Percentiles rank a stretch among this genome's conserved stretches.
phyloP scores from a whole-genome alignment of 2,888 invertebrate genomes.

The Drosophila eohydei region DNA sequence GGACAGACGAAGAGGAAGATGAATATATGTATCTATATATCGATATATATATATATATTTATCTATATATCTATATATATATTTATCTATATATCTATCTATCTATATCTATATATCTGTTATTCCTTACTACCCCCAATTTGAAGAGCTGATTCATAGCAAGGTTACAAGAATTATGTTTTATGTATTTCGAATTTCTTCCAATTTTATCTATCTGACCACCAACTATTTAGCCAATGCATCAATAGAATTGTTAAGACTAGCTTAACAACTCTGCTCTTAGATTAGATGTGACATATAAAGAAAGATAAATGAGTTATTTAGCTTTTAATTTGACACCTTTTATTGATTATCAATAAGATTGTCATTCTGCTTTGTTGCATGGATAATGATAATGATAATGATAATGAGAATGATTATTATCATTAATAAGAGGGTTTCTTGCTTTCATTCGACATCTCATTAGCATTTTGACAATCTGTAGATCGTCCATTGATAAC shows the following conservation, averaged over 20 bases:
- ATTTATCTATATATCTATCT: no score
- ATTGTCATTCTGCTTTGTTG: not conserved
- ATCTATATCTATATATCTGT: no score
- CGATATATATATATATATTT: no score
- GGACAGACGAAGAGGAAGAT: not conserved
- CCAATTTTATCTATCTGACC: not conserved
- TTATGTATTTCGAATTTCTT: no score
- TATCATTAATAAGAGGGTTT: not conserved
- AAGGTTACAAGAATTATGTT: no score
- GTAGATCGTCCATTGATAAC: conserved; percentile 37
- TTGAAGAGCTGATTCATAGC: no score
- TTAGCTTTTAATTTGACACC: conserved; percentile 7
- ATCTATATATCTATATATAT: no score
- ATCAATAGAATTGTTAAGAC: not conserved
- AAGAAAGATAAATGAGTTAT: conserved; percentile 3
- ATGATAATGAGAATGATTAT: not conserved
- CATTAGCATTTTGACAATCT: conserved; percentile 46
- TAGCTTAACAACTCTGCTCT: not conserved
- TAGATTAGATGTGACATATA: not conserved
- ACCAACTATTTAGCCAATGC: not conserved
- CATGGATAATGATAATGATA: not conserved
- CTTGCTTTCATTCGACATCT: conserved; percentile 11
- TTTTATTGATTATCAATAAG: conserved; percentile 10
- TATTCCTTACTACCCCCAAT: no score
- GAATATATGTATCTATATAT: no score